A percentile compares a stretch with the other conserved stretches of the same genome.
Evolutionary conservation across 2,888 invertebrate genomes (phyloP).

Genomic region (Tenthredo mesomela): DNA sequence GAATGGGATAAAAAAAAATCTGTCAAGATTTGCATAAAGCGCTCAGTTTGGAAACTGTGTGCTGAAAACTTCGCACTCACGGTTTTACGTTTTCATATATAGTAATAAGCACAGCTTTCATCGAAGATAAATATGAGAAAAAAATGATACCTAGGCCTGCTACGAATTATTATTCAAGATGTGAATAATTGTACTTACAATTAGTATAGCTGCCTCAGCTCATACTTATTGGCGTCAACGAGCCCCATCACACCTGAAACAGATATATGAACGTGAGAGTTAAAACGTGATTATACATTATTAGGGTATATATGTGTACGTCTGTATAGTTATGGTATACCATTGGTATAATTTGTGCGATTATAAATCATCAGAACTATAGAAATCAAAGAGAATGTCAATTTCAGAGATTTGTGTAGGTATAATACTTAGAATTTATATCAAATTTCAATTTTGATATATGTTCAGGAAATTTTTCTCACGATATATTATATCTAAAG

Average conservation of each 20-base stretch:
- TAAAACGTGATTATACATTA: slow-evolving; percentile 50
- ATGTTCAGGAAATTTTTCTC: neutral
- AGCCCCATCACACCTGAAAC: slow-evolving; percentile 75
- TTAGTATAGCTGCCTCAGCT: slow-evolving; percentile 75
- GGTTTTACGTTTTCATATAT: neutral
- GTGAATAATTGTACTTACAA: slow-evolving; percentile 68
- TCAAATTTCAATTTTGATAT: neutral
- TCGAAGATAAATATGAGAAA: neutral
- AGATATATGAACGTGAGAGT: slow-evolving; percentile 61
- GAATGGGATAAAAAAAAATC: neutral
- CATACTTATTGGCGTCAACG: slow-evolving; percentile 73
- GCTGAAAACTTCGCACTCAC: too few relatives aligned
- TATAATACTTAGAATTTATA: neutral
- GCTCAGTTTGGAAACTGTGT: too few relatives aligned
- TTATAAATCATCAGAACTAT: neutral
- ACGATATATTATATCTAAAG: neutral
- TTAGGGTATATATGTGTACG: slow-evolving; percentile 27
- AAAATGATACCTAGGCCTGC: neutral
- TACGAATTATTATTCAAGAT: neutral
- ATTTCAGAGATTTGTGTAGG: neutral
- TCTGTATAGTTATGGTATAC: neutral
- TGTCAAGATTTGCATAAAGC: too few relatives aligned
- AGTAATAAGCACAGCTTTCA: neutral
- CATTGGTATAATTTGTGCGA: neutral
- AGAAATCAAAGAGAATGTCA: neutral